Evolutionary conservation across 2,113 vertebrate species (phyloP), one percentile per base, ranked within the genome.

Genomic region (Brienomyrus longianalis): DNA sequence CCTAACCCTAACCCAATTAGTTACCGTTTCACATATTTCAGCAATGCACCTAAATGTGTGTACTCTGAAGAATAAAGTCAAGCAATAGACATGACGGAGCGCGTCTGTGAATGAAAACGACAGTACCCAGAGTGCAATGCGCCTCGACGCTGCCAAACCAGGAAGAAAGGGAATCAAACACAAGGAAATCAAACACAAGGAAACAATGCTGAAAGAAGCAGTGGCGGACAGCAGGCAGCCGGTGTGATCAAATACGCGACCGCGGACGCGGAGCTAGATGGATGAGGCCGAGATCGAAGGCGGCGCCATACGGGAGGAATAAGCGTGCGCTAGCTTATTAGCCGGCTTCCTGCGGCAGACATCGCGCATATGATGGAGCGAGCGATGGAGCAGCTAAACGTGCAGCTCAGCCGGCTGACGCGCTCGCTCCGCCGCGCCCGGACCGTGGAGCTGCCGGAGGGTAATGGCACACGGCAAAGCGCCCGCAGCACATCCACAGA

Each of bases 371-470:
- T 97, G 95, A 99, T 99, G 98, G 98, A 99, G 96, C 97, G 98
- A 95, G 98, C 98, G 94, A 99, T 99, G 98, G 98, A 99, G 95
- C 98, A 99, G 94, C 93, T 96, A 0, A 97, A 96, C 89, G 95
- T 95, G 86, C 96, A 97, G 93, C 97, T 99, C 54, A 99, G 94
- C 90, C 96, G 98, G 47, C 95, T 99, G 91, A 99, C 97, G 87
- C 97, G 98, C 83, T 99, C 98, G 54, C 95, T 99, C 59, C 97
- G 98, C 91, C 97, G 98, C 89, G 98, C 98, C 62, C 97, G 98
- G 93, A 99, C 98, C 17, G 97, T 99, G 93, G 98, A 99, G 94
- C 96, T 99, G 59, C 98, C 98, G 0, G 98, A 99, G 91, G 98
- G 98, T 98, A 92, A 90, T 91, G 89, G 88, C 52, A 35, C 1